Conservation (phyloP, 35 echinoderm and acorn worm species). For the Stichopus chloronotus region DNA sequence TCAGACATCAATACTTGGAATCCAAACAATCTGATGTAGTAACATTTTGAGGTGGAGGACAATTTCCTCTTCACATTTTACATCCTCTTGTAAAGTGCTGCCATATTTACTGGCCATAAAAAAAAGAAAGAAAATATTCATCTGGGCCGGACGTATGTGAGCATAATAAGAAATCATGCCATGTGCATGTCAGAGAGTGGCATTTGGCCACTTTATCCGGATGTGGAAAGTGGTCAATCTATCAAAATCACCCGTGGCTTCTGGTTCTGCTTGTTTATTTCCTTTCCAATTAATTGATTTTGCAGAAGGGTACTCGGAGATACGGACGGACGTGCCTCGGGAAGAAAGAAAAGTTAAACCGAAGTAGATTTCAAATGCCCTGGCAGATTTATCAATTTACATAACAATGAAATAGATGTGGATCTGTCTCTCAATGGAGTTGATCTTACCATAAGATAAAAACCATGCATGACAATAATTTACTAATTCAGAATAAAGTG, state of each 20-base stretch:
- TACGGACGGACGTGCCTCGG: neutral
- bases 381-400: neutral
- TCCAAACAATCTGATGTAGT: no score
- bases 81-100: no score
- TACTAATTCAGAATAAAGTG: neutral
- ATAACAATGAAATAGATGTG: neutral
- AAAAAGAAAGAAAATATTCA: no score
- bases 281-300: slow-evolving; percentile 37
- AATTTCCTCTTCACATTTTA: no score
- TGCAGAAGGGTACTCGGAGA: neutral
- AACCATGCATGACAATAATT: neutral
- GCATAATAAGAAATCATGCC: neutral
- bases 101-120: no score
- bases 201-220: neutral
- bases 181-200: neutral
- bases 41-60: no score
- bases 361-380: neutral
- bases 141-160: no score
- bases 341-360: neutral
- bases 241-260: neutral
- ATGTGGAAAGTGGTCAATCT: slow-evolving; percentile 18
- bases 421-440: neutral
- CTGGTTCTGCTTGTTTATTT: slow-evolving; percentile 10
- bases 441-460: neutral
- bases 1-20: no score